Base-by-base conservation (phyloP, 2,888 invertebrate genomes). In the Leptinotarsa peninsularis region DNA sequence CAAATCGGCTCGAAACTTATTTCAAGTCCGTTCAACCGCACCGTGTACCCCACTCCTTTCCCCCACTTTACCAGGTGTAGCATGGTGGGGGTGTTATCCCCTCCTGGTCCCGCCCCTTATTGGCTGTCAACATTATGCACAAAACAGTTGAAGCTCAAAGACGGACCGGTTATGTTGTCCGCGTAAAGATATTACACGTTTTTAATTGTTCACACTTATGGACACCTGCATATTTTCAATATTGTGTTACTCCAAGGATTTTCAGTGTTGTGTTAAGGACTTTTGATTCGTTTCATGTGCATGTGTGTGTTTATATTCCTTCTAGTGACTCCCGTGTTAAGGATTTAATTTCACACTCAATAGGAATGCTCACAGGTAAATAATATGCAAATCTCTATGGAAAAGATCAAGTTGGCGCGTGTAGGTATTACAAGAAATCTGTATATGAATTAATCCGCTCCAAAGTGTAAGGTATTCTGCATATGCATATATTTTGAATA, bases 61-160 rank as follows among this genome's bases (percentile, higher is more conserved):
- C 77, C 80, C 76, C 76, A 74, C 76, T 71, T 73, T 74, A n/a
- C 72, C 77, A 86, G 86, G 86, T 86, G 86, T 84, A 82, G 82
- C 79, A 81, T 83, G 83, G 87, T 84, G 86, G 87, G 86, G 85
- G 86, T 83, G 83, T 82, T 83, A 87, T 86, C 88, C 88, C 88
- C 88, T 84, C 88, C 85, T 81, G 82, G 87, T 84, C 86, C 88
- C 88, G 88, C 88, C 88, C 87, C 88, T 87, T 87, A 87, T 87
- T 88, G 88, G 87, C 87, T 87, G 86, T 87, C 87, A 87, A 87
- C 86, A 87, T 86, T 87, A 88, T 86, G 87, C 87, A 87, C 86
- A 87, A 87, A 87, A 87, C 88, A 88, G 88, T 88, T 86, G 86
- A 88, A 88, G 88, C 85, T 85, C 86, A 85, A 86, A 87, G 86